Evolutionary conservation across 2,113 vertebrate genomes (phyloP), one percentile per base, ranked within the genome.

Genomic region (Mus musculus): DNA sequence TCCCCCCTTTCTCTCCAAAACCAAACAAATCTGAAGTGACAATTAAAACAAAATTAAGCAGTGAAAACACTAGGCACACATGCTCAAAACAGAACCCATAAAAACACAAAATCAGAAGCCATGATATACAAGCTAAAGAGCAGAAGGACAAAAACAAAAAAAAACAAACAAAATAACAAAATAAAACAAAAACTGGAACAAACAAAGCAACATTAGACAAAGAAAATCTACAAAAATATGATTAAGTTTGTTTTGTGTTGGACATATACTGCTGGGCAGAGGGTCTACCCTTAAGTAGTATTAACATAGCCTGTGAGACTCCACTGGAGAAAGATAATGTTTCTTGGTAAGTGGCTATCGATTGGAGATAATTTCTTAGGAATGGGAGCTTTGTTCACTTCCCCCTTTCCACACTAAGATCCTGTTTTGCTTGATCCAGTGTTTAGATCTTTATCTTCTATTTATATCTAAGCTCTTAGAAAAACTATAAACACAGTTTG

Each of bases 401-500:
- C 76, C 49, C 14, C 7, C 14, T 78, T 16, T 78, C 76, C 3
- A 17, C 1, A 19, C 46, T 33, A 78, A 49, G 46, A 78, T 30
- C 7, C 2, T 33, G 28, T 78, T 13, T 52, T 28, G 28, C 49
- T 78, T 78, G 12, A 78, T 17, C 28, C 49, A 52, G 28, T 54
- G 22, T 1, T 6, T 78, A 90, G 54, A 94, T 26, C 5, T 94
- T 95, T 89, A 12, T 33, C 56, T 91, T 91, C 7, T 93, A 14
- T 78, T 96, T 88, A 54, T 36, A 88, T 96, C 46, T 63, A 96
- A 88, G 33, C n/a, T 75, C 12, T 77, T 88, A 94, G 49, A 89
- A 3, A 26, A 96, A 89, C 3, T 42, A 89, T 78, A 5, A 13
- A 8, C 59, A 88, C 11, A 78, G 91, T 82, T 78, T 96, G 49